phyloP scores from a whole-genome alignment of 1,140 invertebrate species.

The Odontomachus brunneus region DNA sequence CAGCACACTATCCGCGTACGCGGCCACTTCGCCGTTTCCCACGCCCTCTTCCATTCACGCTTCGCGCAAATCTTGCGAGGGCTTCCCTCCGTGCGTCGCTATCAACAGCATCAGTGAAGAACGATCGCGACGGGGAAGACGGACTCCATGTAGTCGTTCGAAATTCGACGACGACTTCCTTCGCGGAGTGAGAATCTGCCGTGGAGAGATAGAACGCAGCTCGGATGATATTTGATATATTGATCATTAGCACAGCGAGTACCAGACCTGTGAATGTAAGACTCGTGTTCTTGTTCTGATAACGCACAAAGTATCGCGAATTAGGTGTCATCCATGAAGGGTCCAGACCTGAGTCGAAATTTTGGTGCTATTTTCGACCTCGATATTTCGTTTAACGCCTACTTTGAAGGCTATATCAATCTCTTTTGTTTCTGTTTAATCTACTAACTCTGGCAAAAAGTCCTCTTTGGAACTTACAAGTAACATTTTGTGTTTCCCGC shows the following conservation, averaged over 20 bases:
- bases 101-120: slow-evolving; percentile 4
- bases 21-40: slow-evolving; percentile 80
- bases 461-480: no score
- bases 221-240: neutral
- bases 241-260: neutral
- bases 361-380: no score
- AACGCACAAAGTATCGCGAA: neutral
- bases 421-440: no score
- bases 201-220: neutral
- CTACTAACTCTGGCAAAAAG: no score
- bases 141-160: neutral
- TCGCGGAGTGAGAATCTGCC: neutral
- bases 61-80: slow-evolving; percentile 83
- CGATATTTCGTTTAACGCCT: no score
- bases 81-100: slow-evolving; percentile 43
- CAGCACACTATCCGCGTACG: slow-evolving; percentile 79
- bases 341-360: no score
- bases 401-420: no score
- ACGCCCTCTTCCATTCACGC: slow-evolving; percentile 84
- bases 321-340: neutral
- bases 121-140: neutral
- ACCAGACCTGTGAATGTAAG: no score
- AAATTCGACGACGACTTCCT: neutral
- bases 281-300: no score
- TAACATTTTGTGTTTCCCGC: no score